Evolutionary conservation across 2,113 vertebrate genomes (phyloP), one percentile per base, ranked within the genome.

Genomic region (Chionodraco myersi): DNA sequence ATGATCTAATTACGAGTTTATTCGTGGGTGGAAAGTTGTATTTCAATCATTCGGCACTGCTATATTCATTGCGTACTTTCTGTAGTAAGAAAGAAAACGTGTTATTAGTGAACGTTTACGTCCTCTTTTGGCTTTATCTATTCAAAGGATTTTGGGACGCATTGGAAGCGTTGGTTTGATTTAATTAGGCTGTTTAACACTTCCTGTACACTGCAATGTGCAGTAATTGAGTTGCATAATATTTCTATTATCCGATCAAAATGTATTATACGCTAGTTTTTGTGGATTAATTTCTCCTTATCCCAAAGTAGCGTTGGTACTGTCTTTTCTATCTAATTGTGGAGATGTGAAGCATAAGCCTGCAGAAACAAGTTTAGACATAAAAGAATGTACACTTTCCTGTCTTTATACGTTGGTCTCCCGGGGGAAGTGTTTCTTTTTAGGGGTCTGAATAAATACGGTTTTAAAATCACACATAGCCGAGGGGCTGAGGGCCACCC

Each of bases 401-500:
- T 52, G 13, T 10, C 14, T 69, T 30, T 14, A 10, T 8, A 16
- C 51, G 56, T 63, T 30, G 14, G 48, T 67, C 56, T 86, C 56
- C 54, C 8, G 8, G 8, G 23, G 26, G 56, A 48, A 76, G 60
- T 18, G 60, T 34, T 64, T 68, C 34, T 36, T 64, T 15, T 60
- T 18, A 41, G 49, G 21, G 51, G 6, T 78, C 0, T 47, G 85
- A 65, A 65, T 75, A 61, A 72, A 57, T 61, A 65, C 23, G 52
- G 67, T 80, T 41, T 62, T 62, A 72, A 74, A 61, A 53, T 81
- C 86, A 81, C 77, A 71, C 75, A 57, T 64, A 68, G 80, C 59
- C 49, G 49, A 89, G 86, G 89, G 88, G 90, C 71, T 61, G 74
- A 84, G 84, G 88, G 82, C 84, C 85, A 80, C 82, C 81, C 71